phyloP scores from a whole-genome alignment of 2,113 vertebrate species.

The Haemorhous mexicanus region DNA sequence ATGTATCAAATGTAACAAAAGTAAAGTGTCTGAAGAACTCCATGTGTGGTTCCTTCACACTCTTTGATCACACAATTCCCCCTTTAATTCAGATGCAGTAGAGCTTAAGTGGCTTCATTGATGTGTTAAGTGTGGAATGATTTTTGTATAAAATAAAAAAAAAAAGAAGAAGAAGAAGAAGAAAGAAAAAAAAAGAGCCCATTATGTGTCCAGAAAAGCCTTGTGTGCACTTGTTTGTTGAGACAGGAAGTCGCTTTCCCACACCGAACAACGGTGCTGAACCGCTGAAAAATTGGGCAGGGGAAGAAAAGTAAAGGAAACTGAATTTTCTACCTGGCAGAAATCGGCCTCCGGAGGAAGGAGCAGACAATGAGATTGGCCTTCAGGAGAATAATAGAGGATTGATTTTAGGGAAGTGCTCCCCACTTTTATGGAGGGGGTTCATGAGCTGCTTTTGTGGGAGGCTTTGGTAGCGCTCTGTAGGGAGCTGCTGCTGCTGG shows the following conservation, averaged over 20 bases:
- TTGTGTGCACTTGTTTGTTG: slow-evolving; percentile 78
- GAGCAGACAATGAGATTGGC: slow-evolving; percentile 67
- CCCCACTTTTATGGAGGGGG: background rate
- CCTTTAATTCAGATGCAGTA: slow-evolving; percentile 88
- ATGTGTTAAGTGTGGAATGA: slow-evolving; percentile 92
- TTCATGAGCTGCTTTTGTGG: slow-evolving; percentile 66
- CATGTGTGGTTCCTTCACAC: slow-evolving; percentile 87
- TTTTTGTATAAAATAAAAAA: slow-evolving; percentile 83
- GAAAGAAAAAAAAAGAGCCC: slow-evolving; percentile 16
- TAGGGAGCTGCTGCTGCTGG: background rate
- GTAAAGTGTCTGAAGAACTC: slow-evolving; percentile 76
- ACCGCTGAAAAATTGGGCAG: slow-evolving; percentile 75
- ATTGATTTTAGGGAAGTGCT: slow-evolving; percentile 71
- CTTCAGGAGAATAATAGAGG: slow-evolving; percentile 62
- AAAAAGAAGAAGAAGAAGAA: background rate
- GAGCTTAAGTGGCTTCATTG: slow-evolving; percentile 85
- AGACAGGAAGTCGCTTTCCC: slow-evolving; percentile 88
- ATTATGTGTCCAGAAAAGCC: slow-evolving; percentile 77
- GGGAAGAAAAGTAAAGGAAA: slow-evolving; percentile 74
- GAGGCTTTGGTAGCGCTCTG: slow-evolving; percentile 42
- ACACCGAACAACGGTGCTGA: slow-evolving; percentile 85
- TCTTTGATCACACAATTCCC: slow-evolving; percentile 90
- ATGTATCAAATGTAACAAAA: slow-evolving; percentile 82
- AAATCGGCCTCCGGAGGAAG: slow-evolving; percentile 71
- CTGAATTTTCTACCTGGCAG: slow-evolving; percentile 82